Evolutionary conservation across 2,888 invertebrate genomes (phyloP).

Genomic region (Euphydryas editha): DNA sequence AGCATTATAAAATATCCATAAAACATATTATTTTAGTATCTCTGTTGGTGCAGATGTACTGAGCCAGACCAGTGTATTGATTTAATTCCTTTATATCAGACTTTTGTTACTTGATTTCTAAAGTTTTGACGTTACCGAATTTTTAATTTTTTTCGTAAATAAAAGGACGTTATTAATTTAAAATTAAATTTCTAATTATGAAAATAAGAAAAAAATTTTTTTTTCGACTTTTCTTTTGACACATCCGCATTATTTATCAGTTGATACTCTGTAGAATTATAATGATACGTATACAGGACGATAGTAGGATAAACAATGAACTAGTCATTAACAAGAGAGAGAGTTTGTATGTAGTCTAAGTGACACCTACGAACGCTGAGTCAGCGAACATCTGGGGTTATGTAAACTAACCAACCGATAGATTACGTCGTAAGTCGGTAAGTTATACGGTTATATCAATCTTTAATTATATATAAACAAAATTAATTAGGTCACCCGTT

Average conservation of each 20-base stretch:
- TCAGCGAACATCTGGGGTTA: conserved; percentile 73
- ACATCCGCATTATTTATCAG: too few relatives aligned
- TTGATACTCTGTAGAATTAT: too few relatives aligned
- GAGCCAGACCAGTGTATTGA: conserved; percentile 23
- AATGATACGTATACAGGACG: neutral
- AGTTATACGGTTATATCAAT: conserved; percentile 19
- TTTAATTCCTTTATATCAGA: conserved; percentile 10
- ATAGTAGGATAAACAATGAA: conserved; percentile 18
- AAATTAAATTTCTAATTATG: too few relatives aligned
- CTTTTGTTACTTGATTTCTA: conserved; percentile 19
- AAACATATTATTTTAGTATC: neutral
- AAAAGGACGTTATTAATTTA: neutral
- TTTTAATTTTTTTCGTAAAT: neutral
- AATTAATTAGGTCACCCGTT: conserved; percentile 2
- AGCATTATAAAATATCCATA: neutral
- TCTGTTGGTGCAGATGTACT: neutral
- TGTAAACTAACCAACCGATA: conserved; percentile 44
- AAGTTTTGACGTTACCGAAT: conserved; percentile 11
- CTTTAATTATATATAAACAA: conserved; percentile 12
- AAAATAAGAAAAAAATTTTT: too few relatives aligned
- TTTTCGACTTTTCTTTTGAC: too few relatives aligned
- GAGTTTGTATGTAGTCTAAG: conserved; percentile 23
- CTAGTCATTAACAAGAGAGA: conserved; percentile 29
- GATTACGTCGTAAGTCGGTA: conserved; percentile 57
- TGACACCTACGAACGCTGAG: conserved; percentile 62